Conservation (phyloP, 2,797 vertebrate genomes). For the Lagorchestes hirsutus region DNA sequence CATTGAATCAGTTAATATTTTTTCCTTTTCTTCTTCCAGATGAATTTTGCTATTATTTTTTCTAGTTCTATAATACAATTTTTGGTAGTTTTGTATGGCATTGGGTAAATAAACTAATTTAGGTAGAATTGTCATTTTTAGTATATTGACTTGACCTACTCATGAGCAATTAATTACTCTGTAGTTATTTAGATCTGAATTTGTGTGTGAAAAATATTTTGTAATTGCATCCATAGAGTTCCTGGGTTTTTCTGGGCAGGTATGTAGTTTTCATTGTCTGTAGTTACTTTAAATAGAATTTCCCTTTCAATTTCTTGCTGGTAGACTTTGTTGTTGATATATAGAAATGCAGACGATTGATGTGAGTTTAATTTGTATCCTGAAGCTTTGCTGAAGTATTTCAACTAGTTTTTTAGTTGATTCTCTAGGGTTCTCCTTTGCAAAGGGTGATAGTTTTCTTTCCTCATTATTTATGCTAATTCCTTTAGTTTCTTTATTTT, state of each 20-base stretch:
- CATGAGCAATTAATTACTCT: neutral
- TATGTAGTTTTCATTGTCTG: too few relatives aligned
- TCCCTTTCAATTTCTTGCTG: too few relatives aligned
- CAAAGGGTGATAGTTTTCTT: neutral
- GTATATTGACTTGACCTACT: neutral
- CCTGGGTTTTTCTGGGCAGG: too few relatives aligned
- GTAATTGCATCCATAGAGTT: too few relatives aligned
- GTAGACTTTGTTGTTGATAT: too few relatives aligned
- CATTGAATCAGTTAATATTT: neutral
- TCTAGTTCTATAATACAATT: neutral
- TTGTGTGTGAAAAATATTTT: too few relatives aligned
- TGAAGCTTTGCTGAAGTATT: neutral
- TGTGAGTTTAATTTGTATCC: neutral
- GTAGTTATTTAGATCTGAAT: neutral
- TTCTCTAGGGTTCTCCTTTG: neutral
- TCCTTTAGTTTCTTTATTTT: too few relatives aligned
- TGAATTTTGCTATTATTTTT: neutral
- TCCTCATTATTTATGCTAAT: too few relatives aligned
- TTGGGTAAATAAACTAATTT: neutral
- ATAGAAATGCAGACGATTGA: neutral
- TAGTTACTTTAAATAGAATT: too few relatives aligned
- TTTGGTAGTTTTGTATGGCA: neutral
- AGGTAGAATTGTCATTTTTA: neutral
- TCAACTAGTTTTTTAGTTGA: neutral
- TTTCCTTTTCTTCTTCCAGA: neutral